Base-by-base conservation (phyloP, 2,113 vertebrate genomes). In the Ursus arctos region DNA sequence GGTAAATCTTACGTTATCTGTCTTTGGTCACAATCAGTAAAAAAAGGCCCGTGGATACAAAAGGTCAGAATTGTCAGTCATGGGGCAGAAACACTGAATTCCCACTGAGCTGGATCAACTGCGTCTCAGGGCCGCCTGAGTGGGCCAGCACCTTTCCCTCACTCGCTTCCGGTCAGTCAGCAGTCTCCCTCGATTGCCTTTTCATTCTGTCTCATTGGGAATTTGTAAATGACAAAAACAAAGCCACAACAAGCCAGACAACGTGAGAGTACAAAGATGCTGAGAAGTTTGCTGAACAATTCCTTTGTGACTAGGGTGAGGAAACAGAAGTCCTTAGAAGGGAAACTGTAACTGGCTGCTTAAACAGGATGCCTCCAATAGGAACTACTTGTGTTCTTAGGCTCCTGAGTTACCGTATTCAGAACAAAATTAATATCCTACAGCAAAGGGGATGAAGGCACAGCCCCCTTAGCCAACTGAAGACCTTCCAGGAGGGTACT, bases 221-320 rank as follows among this genome's bases (percentile, higher is more conserved):
- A 94, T 79, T 95, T 86, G 87, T 40, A 97, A 88, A 61, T 43
- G 49, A 98, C 19, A 43, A 96, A 97, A 98, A 87, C 57, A 92
- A 84, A 93, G 59, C 55, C 69, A 97, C 59, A 59, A 36, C 9
- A 67, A 74, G n/a, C 24, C 74, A 76, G 81, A 79, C 15, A 88
- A 69, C 14, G 4, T 15, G n/a, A 65, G 26, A 40, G 18, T 31
- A 40, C 16, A 47, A 96, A 91, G 22, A 91, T 19, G n/a, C 2
- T 47, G 21, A 71, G 21, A 80, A n/a, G 4, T 0, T 13, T 31
- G 77, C 26, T 4, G 0, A 76, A 59, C 69, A 43, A 19, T 19
- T 97, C 18, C 36, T 95, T 91, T 83, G 51, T 49, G 19, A 31
- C n/a, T 72, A 40, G 74, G 76, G 14, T 21, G 95, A 85, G 26